Evolutionary conservation across 2,113 vertebrate species (phyloP), one percentile per base, ranked within the genome.

Genomic region (Vidua chalybeata): DNA sequence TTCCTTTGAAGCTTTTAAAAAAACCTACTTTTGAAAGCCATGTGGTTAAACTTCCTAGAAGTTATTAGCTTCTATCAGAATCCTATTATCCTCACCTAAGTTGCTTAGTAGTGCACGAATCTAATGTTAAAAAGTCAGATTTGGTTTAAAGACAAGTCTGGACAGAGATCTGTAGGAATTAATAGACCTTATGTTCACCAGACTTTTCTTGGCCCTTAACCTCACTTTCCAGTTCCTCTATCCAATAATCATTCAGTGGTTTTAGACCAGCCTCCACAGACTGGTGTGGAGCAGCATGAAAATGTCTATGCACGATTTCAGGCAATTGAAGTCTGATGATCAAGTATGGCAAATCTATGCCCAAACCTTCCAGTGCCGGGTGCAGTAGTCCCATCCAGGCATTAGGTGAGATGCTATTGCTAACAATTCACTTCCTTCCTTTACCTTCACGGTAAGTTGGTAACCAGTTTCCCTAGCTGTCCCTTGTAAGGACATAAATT

Each of bases 241-340:
- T 15, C 16, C 51, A 59, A 31, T 3, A 67, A 41, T 9, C 12
- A 16, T 26, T 41, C 51, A 10, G n/a, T 19, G 9, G 31, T 49
- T 92, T 93, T 37, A 73, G 31, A 66, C 5, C 58, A 72, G 39
- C n/a, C 33, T 68, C 10, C 51, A 37, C 33, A 54, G 22, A 59
- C 12, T 2, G 3, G 7, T 78, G 63, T 7, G 9, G 37, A 56
- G 31, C 12, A 85, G 9, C 13, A 58, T 1, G 1, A 56, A 12
- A 37, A 4, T 4, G 2, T 9, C n/a, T 37, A 5, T 4, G 1
- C 7, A 13, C 1, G 0, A 11, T 28, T 75, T 58, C n/a, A 71
- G 31, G 39, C 11, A 69, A 54, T 0, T 62, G 24, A 71, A 89
- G 31, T 11, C 63, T 83, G 11, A 46, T 52, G 39, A 13, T 67